These are phyloP conservation scores for Luperina nickerlii DNA, from an alignment of 2,888 invertebrate species.

Conservation along the genomic window DNA sequence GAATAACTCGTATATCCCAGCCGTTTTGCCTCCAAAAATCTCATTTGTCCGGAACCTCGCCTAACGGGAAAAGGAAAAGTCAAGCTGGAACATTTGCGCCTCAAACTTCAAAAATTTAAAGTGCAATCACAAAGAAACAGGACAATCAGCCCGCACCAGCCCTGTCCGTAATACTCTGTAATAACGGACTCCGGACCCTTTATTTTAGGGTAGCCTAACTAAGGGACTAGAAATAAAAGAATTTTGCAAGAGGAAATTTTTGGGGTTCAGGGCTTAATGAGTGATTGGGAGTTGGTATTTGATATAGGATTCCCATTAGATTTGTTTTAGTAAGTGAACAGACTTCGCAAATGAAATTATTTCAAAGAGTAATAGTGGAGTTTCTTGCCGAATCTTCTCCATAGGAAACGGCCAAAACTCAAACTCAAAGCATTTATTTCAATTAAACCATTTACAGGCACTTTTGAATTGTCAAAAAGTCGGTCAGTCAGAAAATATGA, in stretches of 20 bases:
- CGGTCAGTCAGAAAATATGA: too few species aligned
- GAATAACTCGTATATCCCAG: slow-evolving; percentile 33
- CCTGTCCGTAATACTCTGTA: slow-evolving; percentile 53
- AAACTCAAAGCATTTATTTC: too few species aligned
- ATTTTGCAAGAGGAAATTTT: slow-evolving; percentile 30
- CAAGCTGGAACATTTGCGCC: slow-evolving; percentile 27
- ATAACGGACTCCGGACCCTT: slow-evolving; percentile 61
- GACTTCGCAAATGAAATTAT: not conserved
- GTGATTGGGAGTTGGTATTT: slow-evolving; percentile 20
- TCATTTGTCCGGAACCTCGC: slow-evolving; percentile 44
- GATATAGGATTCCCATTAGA: not conserved
- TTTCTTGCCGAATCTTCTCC: not conserved
- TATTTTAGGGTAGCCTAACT: slow-evolving; percentile 59
- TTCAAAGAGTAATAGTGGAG: not conserved
- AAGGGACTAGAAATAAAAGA: slow-evolving; percentile 55
- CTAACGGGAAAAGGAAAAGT: slow-evolving; percentile 44
- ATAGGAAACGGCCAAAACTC: not conserved
- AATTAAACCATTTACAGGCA: too few species aligned
- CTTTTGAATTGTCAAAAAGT: too few species aligned
- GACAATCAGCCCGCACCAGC: slow-evolving; percentile 53
- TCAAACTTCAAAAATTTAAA: slow-evolving; percentile 62
- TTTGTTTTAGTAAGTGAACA: not conserved
- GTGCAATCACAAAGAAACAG: slow-evolving; percentile 48
- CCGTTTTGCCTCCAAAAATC: slow-evolving; percentile 45
- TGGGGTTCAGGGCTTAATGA: slow-evolving; percentile 21